Base-by-base conservation (phyloP, 1,140 invertebrate species). In the Bactericera cockerelli region DNA sequence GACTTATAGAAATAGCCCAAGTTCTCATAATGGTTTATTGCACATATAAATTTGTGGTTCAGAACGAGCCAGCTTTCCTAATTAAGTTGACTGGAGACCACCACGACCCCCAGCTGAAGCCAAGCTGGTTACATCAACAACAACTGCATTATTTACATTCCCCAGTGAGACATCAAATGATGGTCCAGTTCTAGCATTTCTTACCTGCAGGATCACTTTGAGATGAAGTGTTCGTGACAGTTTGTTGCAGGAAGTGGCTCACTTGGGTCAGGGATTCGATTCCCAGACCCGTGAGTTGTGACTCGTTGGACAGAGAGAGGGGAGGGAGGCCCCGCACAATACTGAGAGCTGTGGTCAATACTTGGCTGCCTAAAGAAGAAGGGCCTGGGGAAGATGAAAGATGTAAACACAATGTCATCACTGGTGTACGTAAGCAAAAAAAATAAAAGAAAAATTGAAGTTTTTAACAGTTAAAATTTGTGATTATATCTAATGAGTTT, bases 291-390 rank as follows among this genome's bases (percentile, higher is more conserved):
- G 78, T 77, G 25, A 83, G 65, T 64, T 81, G 77, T 16, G 67
- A 70, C 65, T 82, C 79, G 70, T 80, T 79, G 16, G 78, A 74
- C 22, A 83, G 68, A 28, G 79, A 79, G 38, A 83, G 66, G 6
- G 79, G 75, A 58, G 78, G 79, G 13, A 83, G 70, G 38, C 71
- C 69, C 58, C 72, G 68, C 0, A 83, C 70, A n/a, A 81, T 74
- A 33, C 74, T 72, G 31, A 77, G 65, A 13, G 80, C 79, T 55
- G 79, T 81, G 62, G 71, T 70, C 24, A 83, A 65, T 11, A 82
- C 78, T 63, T 81, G 58, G 53, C 55, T 57, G 11, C 57, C 57
- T 28, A 63, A 42, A 61, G 33, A 59, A 16, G 58, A 58, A 28
- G 42, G 58, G 56, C 19, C 19, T 58, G 54, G 4, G 4, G 28